phyloP scores from a whole-genome alignment of 1,140 invertebrate genomes.

The Monochamus saltuarius region DNA sequence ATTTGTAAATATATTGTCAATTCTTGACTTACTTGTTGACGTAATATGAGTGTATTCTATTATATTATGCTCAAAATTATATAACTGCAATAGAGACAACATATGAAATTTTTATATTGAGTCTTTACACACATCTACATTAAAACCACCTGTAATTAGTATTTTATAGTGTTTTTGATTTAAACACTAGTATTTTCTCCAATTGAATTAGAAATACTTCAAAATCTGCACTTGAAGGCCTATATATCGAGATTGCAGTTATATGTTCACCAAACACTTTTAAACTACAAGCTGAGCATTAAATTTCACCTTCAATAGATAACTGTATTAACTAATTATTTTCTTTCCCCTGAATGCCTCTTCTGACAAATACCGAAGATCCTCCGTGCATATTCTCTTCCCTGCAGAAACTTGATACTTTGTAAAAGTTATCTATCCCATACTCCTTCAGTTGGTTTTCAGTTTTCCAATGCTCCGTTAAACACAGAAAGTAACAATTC shows the following conservation, averaged over 20 bases:
- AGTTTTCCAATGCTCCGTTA: constrained; percentile 17
- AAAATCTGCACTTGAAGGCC: neutral
- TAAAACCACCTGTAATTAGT: constrained; percentile 13
- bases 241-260: constrained; percentile 6
- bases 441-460: constrained; percentile 11
- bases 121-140: constrained; percentile 3
- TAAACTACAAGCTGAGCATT: constrained; percentile 1
- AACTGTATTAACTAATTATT: neutral
- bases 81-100: too few relatives aligned
- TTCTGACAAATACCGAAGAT: constrained; percentile 4
- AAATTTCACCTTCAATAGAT: constrained; percentile 7
- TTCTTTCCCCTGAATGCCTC: too few relatives aligned
- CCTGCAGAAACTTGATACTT: neutral
- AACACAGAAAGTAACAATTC: too few relatives aligned
- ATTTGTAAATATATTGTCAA: constrained; percentile 13
- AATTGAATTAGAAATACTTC: constrained; percentile 2
- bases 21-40: neutral
- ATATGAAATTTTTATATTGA: constrained; percentile 7
- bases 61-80: too few relatives aligned
- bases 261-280: constrained; percentile 1
- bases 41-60: constrained; percentile 6
- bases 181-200: constrained; percentile 2
- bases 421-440: neutral
- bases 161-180: neutral
- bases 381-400: constrained; percentile 8